These are phyloP conservation scores for Trissolcus japonicus DNA, from an alignment of 2,888 invertebrate genomes.

Conservation along the genomic window DNA sequence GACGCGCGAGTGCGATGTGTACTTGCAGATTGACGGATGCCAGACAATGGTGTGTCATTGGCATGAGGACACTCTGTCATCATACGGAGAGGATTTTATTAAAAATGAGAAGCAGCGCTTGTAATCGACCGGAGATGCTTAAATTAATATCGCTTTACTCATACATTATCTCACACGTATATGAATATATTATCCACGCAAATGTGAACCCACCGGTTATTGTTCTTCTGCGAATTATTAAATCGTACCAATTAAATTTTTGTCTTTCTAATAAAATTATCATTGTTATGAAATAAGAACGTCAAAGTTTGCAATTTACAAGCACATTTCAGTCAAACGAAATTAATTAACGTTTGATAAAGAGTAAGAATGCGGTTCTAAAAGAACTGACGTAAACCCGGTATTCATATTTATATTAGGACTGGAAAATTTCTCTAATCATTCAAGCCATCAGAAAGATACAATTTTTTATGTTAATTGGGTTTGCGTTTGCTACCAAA, in stretches of 20 bases:
- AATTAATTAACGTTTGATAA: no score
- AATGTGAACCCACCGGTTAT: not conserved
- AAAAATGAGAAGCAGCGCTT: conserved; percentile 62
- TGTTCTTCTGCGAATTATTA: not conserved
- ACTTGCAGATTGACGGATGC: conserved; percentile 65
- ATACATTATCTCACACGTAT: conserved; percentile 19
- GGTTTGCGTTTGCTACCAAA: no score
- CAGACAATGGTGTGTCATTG: conserved; percentile 67
- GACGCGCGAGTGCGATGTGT: conserved; percentile 34
- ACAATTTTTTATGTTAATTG: no score
- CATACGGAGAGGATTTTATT: conserved; percentile 66
- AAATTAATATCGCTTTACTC: conserved; percentile 28
- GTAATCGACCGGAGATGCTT: conserved; percentile 32
- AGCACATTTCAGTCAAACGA: no score
- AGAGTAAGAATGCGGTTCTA: no score
- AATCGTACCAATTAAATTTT: no score
- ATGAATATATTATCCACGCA: conserved; percentile 21
- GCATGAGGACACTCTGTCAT: conserved; percentile 67
- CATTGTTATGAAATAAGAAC: no score
- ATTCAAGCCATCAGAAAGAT: no score
- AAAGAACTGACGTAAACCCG: no score
- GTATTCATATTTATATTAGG: no score
- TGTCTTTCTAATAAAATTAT: no score
- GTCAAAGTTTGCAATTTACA: not conserved
- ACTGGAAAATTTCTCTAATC: no score